Percentiles rank a stretch among this genome's conserved stretches.
These are phyloP conservation scores for Drosophila mercatorum DNA, from an alignment of 2,888 invertebrate species.

Conservation along the genomic window DNA sequence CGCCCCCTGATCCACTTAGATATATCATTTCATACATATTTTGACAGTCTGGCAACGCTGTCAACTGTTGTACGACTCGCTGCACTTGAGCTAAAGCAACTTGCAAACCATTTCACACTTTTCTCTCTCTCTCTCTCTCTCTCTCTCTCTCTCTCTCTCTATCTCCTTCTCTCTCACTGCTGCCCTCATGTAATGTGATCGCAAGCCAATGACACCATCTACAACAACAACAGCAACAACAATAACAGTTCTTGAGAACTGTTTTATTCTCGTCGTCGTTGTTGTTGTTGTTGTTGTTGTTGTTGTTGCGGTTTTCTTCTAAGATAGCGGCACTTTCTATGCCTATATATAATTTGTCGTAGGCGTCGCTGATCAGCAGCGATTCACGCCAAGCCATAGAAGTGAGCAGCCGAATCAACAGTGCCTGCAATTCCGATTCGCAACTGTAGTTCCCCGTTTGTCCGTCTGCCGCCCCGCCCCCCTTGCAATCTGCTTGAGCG, in stretches of 20 bases:
- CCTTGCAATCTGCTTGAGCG: neutral
- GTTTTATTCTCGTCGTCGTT: conserved; percentile 29
- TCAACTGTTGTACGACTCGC: neutral
- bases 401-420: conserved; percentile 20
- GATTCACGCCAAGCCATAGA: conserved; percentile 28
- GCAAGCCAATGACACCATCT: conserved; percentile 55
- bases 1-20: neutral
- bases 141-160: neutral
- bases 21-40: neutral
- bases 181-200: conserved; percentile 42
- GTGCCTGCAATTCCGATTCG: conserved; percentile 28
- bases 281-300: conserved; percentile 8
- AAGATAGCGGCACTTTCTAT: conserved; percentile 43
- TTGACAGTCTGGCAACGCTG: neutral
- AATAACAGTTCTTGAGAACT: conserved; percentile 39
- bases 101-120: conserved; percentile 7
- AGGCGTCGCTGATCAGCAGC: conserved; percentile 52
- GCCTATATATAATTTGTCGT: conserved; percentile 41
- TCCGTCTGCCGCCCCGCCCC: neutral
- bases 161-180: neutral
- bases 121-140: neutral
- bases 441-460: neutral
- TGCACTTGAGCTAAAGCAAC: conserved; percentile 10
- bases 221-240: conserved; percentile 11
- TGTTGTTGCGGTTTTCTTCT: conserved; percentile 29